Base-by-base conservation (phyloP, 2,888 invertebrate species). In the Shargacucullia verbasci region DNA sequence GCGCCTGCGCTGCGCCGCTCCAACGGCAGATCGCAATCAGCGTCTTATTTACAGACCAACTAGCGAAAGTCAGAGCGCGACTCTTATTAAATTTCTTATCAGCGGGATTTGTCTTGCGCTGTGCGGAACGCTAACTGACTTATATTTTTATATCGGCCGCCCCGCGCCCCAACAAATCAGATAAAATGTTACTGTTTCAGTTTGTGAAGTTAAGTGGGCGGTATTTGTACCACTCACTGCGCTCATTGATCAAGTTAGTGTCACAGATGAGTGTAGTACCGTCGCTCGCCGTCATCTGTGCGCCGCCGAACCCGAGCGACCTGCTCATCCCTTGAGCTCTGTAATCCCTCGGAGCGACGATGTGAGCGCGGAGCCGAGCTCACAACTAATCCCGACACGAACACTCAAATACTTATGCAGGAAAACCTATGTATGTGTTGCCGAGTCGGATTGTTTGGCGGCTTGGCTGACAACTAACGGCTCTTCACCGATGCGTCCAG, bases 1-100 rank as follows among this genome's bases (percentile, higher is more conserved):
- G 2, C 29, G 29, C 29, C 27, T 5, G 27, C 27, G 27, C 27
- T 7, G 7, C 29, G 9, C 29, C 29, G 29, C 1, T 3, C 29
- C 1, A 1, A 5, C 27, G 14, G 7, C 4, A 13, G 44, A 53
- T 39, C 25, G 39, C 45, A 39, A 45, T 45, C 53, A 25, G 33
- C 38, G 33, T 14, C 31, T 31, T 33, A 53, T 39, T 45, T 40
- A 33, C 33, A 39, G 39, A 33, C 13, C 31, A 9, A 2, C 10
- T 37, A 20, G 37, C 5, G 4, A 0, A 9, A 40, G 13, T 31
- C 13, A 27, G 9, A 40, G 44, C 20, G 11, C 38, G 33, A 39
- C 20, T 13, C 39, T 53, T 53, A 53, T 45, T 46, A 45, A 34
- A 53, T 40, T 46, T 53, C n/a, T 46, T 53, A 53, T 46, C 53